Conservation (phyloP, 2,113 vertebrate species). For the Rynchops niger region DNA sequence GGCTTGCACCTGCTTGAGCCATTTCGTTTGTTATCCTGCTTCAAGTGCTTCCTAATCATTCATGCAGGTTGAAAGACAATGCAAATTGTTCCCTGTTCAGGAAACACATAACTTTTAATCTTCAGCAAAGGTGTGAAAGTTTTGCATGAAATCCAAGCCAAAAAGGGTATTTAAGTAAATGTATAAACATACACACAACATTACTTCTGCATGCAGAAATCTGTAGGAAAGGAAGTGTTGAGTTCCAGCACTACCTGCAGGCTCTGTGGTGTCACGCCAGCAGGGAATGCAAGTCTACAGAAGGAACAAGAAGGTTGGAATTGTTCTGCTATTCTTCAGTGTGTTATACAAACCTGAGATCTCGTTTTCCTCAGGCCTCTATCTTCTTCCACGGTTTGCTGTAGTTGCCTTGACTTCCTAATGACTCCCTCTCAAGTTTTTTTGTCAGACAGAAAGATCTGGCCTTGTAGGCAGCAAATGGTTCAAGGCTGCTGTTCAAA, state of each 20-base stretch:
- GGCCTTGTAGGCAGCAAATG: not conserved
- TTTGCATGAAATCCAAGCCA: not conserved
- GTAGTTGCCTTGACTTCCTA: not conserved
- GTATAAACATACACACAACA: not conserved
- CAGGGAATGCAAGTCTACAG: not conserved
- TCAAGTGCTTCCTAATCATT: not conserved
- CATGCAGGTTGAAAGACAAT: not conserved
- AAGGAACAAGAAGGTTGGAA: not conserved
- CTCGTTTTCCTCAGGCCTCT: not conserved
- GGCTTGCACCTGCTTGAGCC: not conserved
- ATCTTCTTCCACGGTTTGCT: not conserved
- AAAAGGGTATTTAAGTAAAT: not conserved
- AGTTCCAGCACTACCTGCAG: not conserved
- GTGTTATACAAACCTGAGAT: not conserved
- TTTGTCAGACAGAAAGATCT: not conserved
- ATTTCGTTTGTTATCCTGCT: not conserved
- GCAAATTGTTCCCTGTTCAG: not conserved
- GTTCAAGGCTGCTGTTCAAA: not conserved
- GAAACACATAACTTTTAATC: not conserved
- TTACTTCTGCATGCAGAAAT: not conserved
- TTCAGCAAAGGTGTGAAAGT: not conserved
- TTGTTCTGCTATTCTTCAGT: accelerated
- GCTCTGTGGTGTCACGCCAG: not conserved
- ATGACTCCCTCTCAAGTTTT: not conserved
- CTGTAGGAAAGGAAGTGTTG: not conserved